Evolutionary conservation across 2,888 invertebrate species (phyloP).

Genomic region (Spisula subtruncata): DNA sequence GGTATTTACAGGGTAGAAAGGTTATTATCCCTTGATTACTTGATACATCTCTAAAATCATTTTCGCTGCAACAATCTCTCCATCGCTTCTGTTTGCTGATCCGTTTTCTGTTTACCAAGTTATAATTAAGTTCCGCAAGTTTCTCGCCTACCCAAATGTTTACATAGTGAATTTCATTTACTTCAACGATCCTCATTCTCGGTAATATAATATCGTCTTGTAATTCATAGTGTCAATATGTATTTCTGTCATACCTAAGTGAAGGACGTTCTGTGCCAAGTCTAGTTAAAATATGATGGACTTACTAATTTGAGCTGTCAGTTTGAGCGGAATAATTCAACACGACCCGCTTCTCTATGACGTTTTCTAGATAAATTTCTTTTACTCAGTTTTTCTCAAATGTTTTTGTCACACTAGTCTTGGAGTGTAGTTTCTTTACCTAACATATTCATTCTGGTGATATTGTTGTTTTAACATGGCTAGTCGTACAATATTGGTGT

Average conservation of each 20-base stretch:
- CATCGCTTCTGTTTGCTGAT: not conserved
- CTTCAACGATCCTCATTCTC: slow-evolving; percentile 12
- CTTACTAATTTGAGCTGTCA: slow-evolving; percentile 38
- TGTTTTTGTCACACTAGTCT: not conserved
- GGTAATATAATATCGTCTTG: slow-evolving; percentile 19
- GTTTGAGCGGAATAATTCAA: slow-evolving; percentile 16
- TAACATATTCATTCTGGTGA: not conserved
- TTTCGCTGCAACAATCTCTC: not conserved
- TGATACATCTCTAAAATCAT: not conserved
- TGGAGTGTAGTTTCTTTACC: not conserved
- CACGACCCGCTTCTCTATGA: not conserved
- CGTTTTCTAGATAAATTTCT: not conserved
- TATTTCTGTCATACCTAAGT: slow-evolving; percentile 20
- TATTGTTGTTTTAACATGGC: not conserved
- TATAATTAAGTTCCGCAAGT: not conserved
- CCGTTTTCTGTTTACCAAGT: not conserved
- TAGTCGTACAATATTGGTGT: not conserved
- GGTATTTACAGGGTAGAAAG: not conserved
- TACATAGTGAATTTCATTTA: slow-evolving; percentile 23
- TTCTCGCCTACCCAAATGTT: not conserved
- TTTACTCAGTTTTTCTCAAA: not conserved
- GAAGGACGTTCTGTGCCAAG: slow-evolving; percentile 24
- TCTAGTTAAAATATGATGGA: slow-evolving; percentile 18
- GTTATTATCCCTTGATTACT: not conserved
- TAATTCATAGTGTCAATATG: slow-evolving; percentile 30